Evolutionary conservation across 1,140 invertebrate genomes (phyloP), one percentile per base, ranked within the genome.

Genomic region (Drosophila lowei): DNA sequence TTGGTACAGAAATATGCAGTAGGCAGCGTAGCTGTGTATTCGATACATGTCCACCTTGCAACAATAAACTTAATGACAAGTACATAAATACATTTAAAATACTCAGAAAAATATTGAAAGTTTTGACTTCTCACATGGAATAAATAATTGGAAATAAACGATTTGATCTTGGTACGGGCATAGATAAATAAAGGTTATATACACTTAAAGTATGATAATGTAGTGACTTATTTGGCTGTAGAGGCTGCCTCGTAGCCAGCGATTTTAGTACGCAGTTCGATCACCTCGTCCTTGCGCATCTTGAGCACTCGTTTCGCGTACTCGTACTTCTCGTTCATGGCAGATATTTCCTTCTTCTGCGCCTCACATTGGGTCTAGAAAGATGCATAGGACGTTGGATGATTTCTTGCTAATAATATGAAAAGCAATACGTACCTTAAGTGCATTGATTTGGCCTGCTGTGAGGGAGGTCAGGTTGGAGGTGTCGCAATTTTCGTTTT

Each of bases 211-310:
- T 13, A 57, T 3, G 6, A 38, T 49, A 15, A 11, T 2, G 1
- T 25, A 18, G 13, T 21, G 13, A 56, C 23, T 72, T 85, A 79
- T 55, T 68, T 76, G 30, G 59, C 34, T 52, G n/a, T 4, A n/a
- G 6, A 18, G 21, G 52, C 15, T 30, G 15, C n/a, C 18, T 61
- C 79, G 8, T 38, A 44, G 6, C 13, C 47, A 52, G 52, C 44
- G 1, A 53, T 4, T 16, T 41, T 46, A 0, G 2, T 18, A 2
- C 78, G 75, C 25, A 88, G 42, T 23, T 56, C 34, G 6, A 47
- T 21, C n/a, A 79, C 44, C 47, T 88, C 78, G 16, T 89, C 78
- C 6, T 63, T 62, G 15, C 83, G 78, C 44, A 83, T 50, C 53
- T 49, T 50, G 0, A 88, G 49, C 0, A 77, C 71, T 2, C 63